Evolutionary conservation across 2,797 vertebrate species (phyloP).

Genomic region (Phrynocephalus forsythii): DNA sequence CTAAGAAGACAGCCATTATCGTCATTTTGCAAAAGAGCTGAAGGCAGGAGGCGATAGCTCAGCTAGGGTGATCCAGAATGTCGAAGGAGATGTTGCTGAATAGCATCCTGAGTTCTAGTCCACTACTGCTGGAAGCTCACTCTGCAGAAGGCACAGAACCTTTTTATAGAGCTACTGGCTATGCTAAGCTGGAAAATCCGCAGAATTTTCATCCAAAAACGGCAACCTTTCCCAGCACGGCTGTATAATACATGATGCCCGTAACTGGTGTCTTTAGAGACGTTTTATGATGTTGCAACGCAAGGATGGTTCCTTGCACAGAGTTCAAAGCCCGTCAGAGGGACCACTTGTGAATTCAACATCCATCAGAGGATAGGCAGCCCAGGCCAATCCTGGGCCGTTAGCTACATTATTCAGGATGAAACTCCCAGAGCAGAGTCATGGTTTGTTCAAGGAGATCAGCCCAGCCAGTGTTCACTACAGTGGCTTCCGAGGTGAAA

Average conservation of each 20-base stretch:
- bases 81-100: too few relatives aligned
- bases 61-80: too few relatives aligned
- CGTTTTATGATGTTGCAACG: not conserved
- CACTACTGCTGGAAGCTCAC: too few relatives aligned
- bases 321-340: not conserved
- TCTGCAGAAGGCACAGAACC: too few relatives aligned
- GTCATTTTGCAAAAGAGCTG: too few relatives aligned
- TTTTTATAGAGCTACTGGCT: not conserved
- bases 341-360: too few relatives aligned
- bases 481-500: conserved; percentile 8
- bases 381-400: not conserved
- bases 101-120: too few relatives aligned
- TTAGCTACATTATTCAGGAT: not conserved
- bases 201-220: not conserved
- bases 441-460: not conserved
- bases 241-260: too few relatives aligned
- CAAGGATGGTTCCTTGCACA: not conserved
- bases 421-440: not conserved
- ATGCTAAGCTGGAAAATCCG: not conserved
- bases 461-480: not conserved
- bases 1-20: too few relatives aligned
- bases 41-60: too few relatives aligned
- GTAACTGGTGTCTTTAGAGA: not conserved
- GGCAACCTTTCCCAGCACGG: too few relatives aligned
- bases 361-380: not conserved